Base-by-base conservation (phyloP, 2,113 vertebrate genomes). In the Donacobius atricapilla region DNA sequence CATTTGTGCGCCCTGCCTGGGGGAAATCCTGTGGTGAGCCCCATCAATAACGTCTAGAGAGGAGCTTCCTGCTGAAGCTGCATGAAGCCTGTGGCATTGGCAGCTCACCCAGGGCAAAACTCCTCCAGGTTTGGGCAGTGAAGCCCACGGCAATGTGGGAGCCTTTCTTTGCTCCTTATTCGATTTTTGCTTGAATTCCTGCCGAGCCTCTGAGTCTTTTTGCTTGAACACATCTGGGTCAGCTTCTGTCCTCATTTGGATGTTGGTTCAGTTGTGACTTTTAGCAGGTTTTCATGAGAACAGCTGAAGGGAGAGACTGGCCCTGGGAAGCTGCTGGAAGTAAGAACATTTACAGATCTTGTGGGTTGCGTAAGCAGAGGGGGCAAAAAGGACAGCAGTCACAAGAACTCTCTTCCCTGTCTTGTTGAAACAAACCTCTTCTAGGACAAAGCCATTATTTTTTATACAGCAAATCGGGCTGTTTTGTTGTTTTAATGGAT, bases 401-500 rank as follows among this genome's bases (percentile, higher is more conserved):
- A 40, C 42, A 21, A 58, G 63, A 64, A 0, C 69, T 80, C 30
- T 47, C 51, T 58, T 77, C 23, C 22, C 50, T 35, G 23, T 23
- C 73, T 66, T 25, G 18, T 57, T 27, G 65, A 81, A 88, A 83
- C 39, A 81, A 86, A 33, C 60, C 33, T 54, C 47, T 65, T 54
- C 54, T 33, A 77, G 71, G 54, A 77, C 79, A 90, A 65, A 91
- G 2, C 35, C 54, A 27, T 83, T 80, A 47, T 39, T 79, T 86
- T 63, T 90, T 39, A 68, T 82, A 17, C 35, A 71, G 72, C 61
- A 84, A 89, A 92, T 39, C 0, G 0, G 66, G n/a, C n/a, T 75
- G 68, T 37, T 96, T 70, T 71, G 72, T 89, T 92, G 68, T 87
- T 91, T 83, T 57, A 94, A 94, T 92, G 56, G 88, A 28, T 83